Evolutionary conservation across 2,113 vertebrate genomes (phyloP), one percentile per base, ranked within the genome.

Genomic region (Orientallactaga bullata): DNA sequence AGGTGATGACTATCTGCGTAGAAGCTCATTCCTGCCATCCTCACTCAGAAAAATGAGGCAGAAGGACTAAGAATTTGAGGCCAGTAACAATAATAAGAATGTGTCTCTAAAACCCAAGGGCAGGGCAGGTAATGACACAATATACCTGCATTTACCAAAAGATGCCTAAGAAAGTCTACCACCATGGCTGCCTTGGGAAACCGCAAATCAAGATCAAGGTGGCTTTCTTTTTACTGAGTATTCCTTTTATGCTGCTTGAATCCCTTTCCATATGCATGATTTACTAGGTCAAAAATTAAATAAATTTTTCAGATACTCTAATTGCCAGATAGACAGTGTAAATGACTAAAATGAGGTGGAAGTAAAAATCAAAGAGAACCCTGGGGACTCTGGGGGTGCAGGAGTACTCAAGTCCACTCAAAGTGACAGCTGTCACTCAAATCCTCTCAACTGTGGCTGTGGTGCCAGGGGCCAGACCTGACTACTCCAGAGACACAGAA

Each of bases 401-500:
- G 39, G 60, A 47, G 37, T 8, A 51, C 47, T 93, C 32, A 24
- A 35, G 51, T 68, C 66, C 37, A 51, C 69, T 61, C 11, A 51
- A n/a, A 28, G 39, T 51, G 78, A 55, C 55, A 85, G 74, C 28
- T 85, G 86, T 82, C 78, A 66, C n/a, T 94, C n/a, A 85, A 16
- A 18, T 16, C 32, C 35, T 13, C 63, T 72, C 23, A 39, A 21
- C 47, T 42, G 47, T 79, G 85, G 24, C 61, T 30, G 7, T 0
- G 35, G 39, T 18, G 4, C 66, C 15, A 66, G 39, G 55, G 5
- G 26, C 58, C 79, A 79, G 76, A 85, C 17, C 35, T 32, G 71
- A 86, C 37, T 78, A 79, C 51, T 76, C 68, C 30, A 68, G 87
- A 91, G 61, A 91, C 73, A 32, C 6, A 32, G 28, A 76, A 72